A percentile compares a stretch with the other conserved stretches of the same genome.
phyloP scores from a whole-genome alignment of 2,113 vertebrate species.

The Paradoxurus hermaphroditus region DNA sequence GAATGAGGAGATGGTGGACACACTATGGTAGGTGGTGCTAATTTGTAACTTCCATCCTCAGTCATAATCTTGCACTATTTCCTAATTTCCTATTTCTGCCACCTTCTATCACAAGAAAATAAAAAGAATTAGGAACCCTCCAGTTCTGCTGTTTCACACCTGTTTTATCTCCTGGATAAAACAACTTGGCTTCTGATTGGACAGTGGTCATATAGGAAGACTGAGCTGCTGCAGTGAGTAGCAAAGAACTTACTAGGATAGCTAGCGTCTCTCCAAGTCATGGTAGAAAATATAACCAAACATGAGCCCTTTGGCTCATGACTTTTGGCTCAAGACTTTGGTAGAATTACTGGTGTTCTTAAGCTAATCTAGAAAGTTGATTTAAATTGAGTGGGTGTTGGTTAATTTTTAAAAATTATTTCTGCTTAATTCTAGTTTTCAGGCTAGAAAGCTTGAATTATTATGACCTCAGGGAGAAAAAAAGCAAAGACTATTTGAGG shows the following conservation, averaged over 20 bases:
- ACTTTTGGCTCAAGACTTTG: too few relatives aligned
- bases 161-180: not conserved
- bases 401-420: not conserved
- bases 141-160: not conserved
- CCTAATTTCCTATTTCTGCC: not conserved
- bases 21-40: not conserved
- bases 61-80: not conserved
- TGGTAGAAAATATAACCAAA: not conserved
- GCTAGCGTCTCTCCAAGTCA: not conserved
- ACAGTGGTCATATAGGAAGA: not conserved
- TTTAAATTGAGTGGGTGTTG: not conserved
- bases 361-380: not conserved
- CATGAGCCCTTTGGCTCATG: too few relatives aligned
- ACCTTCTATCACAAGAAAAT: not conserved
- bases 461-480: not conserved
- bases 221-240: not conserved
- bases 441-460: slow-evolving; percentile 12
- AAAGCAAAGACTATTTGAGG: slow-evolving; percentile 5
- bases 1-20: not conserved
- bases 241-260: not conserved
- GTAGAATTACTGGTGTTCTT: not conserved
- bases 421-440: not conserved
- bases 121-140: not conserved
- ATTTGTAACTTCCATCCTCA: not conserved
- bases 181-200: not conserved